phyloP scores from a whole-genome alignment of 1,140 invertebrate species.

The Bemisia tabaci region DNA sequence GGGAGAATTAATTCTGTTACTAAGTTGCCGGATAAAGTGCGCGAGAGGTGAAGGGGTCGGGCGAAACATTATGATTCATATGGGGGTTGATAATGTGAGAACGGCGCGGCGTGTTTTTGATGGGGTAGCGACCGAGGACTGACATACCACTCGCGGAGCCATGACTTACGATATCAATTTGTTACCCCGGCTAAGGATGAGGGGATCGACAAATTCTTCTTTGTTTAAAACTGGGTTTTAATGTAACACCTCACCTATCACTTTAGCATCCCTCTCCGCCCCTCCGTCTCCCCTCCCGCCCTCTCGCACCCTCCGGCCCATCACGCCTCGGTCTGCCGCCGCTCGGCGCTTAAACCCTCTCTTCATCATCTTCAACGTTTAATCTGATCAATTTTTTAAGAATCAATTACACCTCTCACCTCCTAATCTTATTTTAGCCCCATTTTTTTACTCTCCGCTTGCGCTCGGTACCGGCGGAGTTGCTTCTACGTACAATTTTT shows the following conservation, averaged over 20 bases:
- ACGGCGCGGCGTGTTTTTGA: neutral
- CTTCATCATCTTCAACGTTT: neutral
- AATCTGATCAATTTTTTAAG: neutral
- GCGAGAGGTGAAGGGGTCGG: neutral
- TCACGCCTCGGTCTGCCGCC: neutral
- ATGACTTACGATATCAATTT: neutral
- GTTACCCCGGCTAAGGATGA: neutral
- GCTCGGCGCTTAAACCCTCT: neutral
- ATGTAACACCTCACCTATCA: neutral
- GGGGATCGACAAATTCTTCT: neutral
- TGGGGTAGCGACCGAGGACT: neutral
- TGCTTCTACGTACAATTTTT: too few relatives aligned
- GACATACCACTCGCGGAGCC: neutral
- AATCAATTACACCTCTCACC: neutral
- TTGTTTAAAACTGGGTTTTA: neutral
- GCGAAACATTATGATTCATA: neutral
- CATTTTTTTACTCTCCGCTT: too few relatives aligned
- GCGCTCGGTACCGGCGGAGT: too few relatives aligned
- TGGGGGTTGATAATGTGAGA: neutral
- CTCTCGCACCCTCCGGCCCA: too few relatives aligned
- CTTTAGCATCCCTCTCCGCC: neutral
- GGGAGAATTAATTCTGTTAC: neutral
- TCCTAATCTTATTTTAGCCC: too few relatives aligned
- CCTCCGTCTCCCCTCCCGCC: neutral
- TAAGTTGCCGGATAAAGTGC: neutral